Percentiles rank a stretch among this genome's conserved stretches.
phyloP scores from a whole-genome alignment of 2,113 vertebrate species.

The Bostrychus sinensis region DNA sequence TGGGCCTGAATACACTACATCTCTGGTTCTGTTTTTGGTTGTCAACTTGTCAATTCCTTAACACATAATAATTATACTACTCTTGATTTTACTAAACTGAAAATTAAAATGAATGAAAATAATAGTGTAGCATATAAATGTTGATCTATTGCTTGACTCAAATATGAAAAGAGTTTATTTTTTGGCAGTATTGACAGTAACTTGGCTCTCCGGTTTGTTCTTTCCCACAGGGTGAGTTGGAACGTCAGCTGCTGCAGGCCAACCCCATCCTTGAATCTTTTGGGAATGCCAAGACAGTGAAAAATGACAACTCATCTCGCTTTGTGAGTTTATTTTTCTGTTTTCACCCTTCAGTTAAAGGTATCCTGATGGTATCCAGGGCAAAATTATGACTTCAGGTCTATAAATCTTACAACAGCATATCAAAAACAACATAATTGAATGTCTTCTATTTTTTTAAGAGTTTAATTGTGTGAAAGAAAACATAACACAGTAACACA shows the following conservation, averaged over 20 bases:
- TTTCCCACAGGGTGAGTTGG: constrained; percentile 90
- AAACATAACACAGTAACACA: no score
- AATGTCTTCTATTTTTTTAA: no score
- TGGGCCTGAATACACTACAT: constrained; percentile 21
- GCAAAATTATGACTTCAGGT: background rate
- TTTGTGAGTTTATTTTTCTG: constrained; percentile 86
- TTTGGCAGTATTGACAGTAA: constrained; percentile 1
- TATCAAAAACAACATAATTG: no score
- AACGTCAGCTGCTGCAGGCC: constrained; percentile 95
- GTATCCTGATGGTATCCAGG: background rate
- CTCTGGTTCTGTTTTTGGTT: constrained; percentile 35
- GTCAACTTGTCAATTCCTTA: constrained; percentile 23
- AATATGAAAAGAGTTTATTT: background rate
- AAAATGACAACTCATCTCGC: constrained; percentile 98
- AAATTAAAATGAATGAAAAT: no score
- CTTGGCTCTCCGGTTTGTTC: constrained; percentile 25
- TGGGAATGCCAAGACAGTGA: constrained; percentile 98
- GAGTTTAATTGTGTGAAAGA: no score
- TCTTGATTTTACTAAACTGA: constrained; percentile 25
- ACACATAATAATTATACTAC: constrained; percentile 42
- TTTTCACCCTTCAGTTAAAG: constrained; percentile 23
- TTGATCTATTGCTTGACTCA: background rate
- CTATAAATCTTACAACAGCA: background rate
- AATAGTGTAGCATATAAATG: background rate
- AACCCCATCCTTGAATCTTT: constrained; percentile 98